Evolutionary conservation across 1,140 invertebrate genomes (phyloP).

Genomic region (Bathynomus jamesi): DNA sequence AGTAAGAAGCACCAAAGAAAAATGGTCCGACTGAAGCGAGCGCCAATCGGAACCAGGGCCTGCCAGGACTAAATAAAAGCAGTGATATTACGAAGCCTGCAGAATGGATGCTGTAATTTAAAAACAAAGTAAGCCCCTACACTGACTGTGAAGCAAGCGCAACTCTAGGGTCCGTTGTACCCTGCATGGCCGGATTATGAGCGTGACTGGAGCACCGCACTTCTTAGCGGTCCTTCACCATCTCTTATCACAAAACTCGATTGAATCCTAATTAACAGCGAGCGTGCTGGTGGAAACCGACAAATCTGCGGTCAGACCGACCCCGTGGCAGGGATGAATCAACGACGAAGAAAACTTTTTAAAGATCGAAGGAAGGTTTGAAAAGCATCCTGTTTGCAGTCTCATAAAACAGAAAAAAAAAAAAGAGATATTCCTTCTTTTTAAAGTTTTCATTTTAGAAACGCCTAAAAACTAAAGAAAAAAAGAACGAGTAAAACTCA

Average conservation of each 20-base stretch:
- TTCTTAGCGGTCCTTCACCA: conserved; percentile 21
- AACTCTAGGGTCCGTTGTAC: conserved; percentile 36
- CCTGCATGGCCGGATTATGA: conserved; percentile 35
- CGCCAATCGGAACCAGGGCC: conserved; percentile 18
- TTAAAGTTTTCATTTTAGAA: too few relatives aligned
- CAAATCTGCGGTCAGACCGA: conserved; percentile 6
- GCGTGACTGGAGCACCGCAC: conserved; percentile 25
- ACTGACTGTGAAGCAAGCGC: conserved; percentile 37
- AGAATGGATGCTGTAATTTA: conserved; percentile 26
- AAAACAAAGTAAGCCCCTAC: conserved; percentile 27
- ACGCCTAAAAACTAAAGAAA: too few relatives aligned
- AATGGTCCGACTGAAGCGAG: neutral
- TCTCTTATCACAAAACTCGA: conserved; percentile 33
- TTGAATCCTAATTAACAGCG: conserved; percentile 33
- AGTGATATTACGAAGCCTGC: conserved; percentile 33
- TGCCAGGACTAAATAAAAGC: conserved; percentile 22
- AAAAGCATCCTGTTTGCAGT: neutral
- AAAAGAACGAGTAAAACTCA: too few relatives aligned
- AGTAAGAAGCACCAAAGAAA: neutral
- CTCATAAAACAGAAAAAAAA: neutral
- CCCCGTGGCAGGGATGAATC: neutral
- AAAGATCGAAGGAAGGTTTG: neutral
- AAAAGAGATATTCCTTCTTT: too few relatives aligned
- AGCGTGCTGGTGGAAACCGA: conserved; percentile 34
- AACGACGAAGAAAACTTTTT: too few relatives aligned